phyloP scores from a whole-genome alignment of 2,888 invertebrate species.

The Lathronympha strigana region DNA sequence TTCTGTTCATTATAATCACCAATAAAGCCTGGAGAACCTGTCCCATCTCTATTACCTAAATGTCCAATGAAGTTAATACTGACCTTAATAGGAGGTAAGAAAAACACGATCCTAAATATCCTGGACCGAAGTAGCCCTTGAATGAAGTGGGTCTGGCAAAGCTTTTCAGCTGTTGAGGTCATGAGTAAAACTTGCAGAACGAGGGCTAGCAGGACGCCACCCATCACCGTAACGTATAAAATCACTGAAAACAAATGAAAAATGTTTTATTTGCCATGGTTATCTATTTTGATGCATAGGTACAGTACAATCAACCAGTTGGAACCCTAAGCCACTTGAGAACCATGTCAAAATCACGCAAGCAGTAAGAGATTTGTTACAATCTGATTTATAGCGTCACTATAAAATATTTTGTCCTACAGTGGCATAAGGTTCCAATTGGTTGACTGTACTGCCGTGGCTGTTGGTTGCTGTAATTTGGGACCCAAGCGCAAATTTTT shows the following conservation, averaged over 20 bases:
- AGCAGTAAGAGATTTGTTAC: no score
- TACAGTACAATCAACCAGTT: no score
- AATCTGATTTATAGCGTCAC: no score
- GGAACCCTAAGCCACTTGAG: no score
- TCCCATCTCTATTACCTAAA: neutral
- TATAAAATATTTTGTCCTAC: no score
- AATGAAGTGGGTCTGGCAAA: conserved; percentile 57
- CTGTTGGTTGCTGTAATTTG: no score
- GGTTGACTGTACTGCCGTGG: no score
- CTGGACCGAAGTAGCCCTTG: conserved; percentile 58
- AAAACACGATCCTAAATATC: conserved; percentile 62
- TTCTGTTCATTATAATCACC: neutral
- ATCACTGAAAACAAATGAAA: conserved; percentile 62
- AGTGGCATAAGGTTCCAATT: no score
- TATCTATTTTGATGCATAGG: no score
- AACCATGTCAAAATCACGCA: no score
- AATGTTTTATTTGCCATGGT: no score
- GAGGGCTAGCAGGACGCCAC: conserved; percentile 63
- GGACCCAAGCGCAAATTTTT: no score
- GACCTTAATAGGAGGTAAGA: conserved; percentile 69
- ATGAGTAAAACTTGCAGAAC: conserved; percentile 64
- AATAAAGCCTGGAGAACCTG: neutral
- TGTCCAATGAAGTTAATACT: neutral
- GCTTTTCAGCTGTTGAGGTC: conserved; percentile 52
- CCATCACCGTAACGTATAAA: conserved; percentile 65